Percentiles rank a stretch among this genome's conserved stretches.
These are phyloP conservation scores for Corythoichthys intestinalis DNA, from an alignment of 2,113 vertebrate species.

Conservation along the genomic window DNA sequence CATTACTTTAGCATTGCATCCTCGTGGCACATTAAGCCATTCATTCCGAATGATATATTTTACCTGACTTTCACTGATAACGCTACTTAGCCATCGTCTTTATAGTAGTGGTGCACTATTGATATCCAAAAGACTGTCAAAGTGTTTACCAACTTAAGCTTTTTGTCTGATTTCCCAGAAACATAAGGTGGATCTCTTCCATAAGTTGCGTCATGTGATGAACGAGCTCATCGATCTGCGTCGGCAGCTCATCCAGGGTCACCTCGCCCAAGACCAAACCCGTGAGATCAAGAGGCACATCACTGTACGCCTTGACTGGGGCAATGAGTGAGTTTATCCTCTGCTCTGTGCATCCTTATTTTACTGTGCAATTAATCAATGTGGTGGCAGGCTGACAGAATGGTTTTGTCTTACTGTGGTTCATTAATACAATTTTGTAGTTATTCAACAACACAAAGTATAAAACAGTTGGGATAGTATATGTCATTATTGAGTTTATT, in stretches of 20 bases:
- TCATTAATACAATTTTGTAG: constrained; percentile 56
- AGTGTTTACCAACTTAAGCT: background rate
- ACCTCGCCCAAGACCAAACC: constrained; percentile 93
- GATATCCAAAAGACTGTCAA: background rate
- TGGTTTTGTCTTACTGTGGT: background rate
- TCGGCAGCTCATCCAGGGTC: constrained; percentile 90
- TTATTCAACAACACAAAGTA: constrained; percentile 29
- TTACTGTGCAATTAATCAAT: background rate
- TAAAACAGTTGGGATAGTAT: background rate
- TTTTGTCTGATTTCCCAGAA: constrained; percentile 71
- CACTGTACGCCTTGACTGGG: constrained; percentile 94
- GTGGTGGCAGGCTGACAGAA: background rate
- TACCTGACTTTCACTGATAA: background rate
- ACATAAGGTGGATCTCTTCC: constrained; percentile 95
- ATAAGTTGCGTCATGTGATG: constrained; percentile 96
- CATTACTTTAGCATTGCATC: background rate
- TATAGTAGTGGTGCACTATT: no score
- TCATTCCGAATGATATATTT: background rate
- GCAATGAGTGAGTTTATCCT: constrained; percentile 88
- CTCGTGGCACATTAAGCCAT: background rate
- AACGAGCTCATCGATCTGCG: constrained; percentile 95
- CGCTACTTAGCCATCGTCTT: background rate
- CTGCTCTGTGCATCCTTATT: background rate
- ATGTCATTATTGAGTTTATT: background rate
- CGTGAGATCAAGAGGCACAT: constrained; percentile 94